Conservation (phyloP, 2,888 invertebrate species). For the Ochropleura leucogaster region DNA sequence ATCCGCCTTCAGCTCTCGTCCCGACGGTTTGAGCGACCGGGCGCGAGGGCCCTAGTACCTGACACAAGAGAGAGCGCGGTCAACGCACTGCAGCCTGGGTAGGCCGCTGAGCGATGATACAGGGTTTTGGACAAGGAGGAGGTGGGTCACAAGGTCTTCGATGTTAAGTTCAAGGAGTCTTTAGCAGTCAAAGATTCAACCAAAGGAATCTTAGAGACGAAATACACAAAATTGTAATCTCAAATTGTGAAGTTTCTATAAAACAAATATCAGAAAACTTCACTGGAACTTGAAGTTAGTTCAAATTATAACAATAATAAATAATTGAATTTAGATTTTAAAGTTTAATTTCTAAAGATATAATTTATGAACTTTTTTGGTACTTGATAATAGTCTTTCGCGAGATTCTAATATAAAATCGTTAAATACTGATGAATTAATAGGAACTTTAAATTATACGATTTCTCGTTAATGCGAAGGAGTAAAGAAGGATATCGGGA, state of each 20-base stretch:
- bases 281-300: slow-evolving; percentile 16
- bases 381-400: slow-evolving; percentile 19
- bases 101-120: slow-evolving; percentile 73
- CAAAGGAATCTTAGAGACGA: neutral
- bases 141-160: neutral
- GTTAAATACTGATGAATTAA: slow-evolving; percentile 27
- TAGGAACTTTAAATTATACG: slow-evolving; percentile 13
- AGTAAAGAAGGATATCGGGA: slow-evolving; percentile 17
- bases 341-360: neutral
- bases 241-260: slow-evolving; percentile 31
- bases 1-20: slow-evolving; percentile 88
- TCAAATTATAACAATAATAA: neutral
- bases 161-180: neutral
- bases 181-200: neutral
- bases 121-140: slow-evolving; percentile 31
- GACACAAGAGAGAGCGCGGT: slow-evolving; percentile 82
- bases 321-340: slow-evolving; percentile 2
- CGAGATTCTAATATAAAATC: slow-evolving; percentile 38
- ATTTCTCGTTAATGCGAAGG: neutral
- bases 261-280: slow-evolving; percentile 54
- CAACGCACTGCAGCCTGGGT: slow-evolving; percentile 77
- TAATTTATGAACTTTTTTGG: slow-evolving; percentile 1
- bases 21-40: slow-evolving; percentile 88
- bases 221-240: neutral
- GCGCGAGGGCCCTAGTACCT: slow-evolving; percentile 90